A percentile compares a stretch with the other conserved stretches of the same genome.
phyloP scores from a whole-genome alignment of 2,888 invertebrate species.

The Taphrorychus bicolor region DNA sequence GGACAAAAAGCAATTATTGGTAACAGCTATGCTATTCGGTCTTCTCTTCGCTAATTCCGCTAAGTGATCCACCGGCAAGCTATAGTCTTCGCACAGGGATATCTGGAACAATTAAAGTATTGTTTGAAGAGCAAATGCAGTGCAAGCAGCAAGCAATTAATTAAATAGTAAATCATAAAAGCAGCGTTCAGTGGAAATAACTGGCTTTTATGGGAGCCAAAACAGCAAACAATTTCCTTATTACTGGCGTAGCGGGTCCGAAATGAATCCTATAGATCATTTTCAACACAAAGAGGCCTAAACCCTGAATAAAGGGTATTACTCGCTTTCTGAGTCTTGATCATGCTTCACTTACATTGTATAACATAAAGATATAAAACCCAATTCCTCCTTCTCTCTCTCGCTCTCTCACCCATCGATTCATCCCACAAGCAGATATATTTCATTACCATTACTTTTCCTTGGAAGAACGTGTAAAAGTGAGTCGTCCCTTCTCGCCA shows the following conservation, averaged over 20 bases:
- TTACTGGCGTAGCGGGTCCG: constrained; percentile 45
- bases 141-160: not conserved
- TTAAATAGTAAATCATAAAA: constrained; percentile 1
- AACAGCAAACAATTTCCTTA: constrained; percentile 47
- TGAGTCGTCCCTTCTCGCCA: not conserved
- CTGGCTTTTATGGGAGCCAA: constrained; percentile 43
- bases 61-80: constrained; percentile 84
- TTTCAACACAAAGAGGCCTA: constrained; percentile 52
- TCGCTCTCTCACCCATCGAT: too few species aligned
- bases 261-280: constrained; percentile 58
- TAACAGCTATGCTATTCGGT: constrained; percentile 68
- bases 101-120: constrained; percentile 65
- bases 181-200: constrained; percentile 31
- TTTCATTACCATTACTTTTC: constrained; percentile 2
- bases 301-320: constrained; percentile 43
- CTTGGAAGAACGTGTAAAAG: not conserved
- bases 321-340: constrained; percentile 41
- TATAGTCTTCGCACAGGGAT: constrained; percentile 86
- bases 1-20: constrained; percentile 53
- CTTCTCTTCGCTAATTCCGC: constrained; percentile 69
- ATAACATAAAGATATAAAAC: not conserved
- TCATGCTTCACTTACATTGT: constrained; percentile 46
- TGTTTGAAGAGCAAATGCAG: not conserved
- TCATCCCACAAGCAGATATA: too few species aligned
- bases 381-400: too few species aligned